Evolutionary conservation across 2,888 invertebrate genomes (phyloP).

Genomic region (Pandemis corylana): DNA sequence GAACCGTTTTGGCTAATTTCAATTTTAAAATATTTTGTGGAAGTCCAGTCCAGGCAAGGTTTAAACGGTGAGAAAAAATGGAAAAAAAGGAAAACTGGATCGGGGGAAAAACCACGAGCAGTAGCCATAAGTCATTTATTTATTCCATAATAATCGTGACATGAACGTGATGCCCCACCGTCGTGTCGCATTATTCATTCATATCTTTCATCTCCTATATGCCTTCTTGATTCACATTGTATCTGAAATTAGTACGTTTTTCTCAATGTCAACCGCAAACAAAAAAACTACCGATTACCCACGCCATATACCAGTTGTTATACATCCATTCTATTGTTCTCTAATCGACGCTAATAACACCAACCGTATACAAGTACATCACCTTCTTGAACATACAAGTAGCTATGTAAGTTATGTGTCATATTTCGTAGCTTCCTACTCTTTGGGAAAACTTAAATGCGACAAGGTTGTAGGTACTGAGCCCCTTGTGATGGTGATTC

Average conservation of each 20-base stretch:
- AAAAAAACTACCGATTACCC: slow-evolving; percentile 41
- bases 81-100: too few relatives aligned
- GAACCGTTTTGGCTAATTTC: too few relatives aligned
- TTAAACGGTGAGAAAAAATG: too few relatives aligned
- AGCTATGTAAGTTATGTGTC: slow-evolving; percentile 3
- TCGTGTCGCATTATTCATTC: not conserved
- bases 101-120: too few relatives aligned
- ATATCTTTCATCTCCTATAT: slow-evolving; percentile 3
- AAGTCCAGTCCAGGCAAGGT: too few relatives aligned
- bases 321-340: slow-evolving; percentile 63
- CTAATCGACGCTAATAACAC: slow-evolving; percentile 58
- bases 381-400: not conserved
- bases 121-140: too few relatives aligned
- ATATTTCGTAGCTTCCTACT: slow-evolving; percentile 36
- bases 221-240: slow-evolving; percentile 32
- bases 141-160: not conserved
- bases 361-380: not conserved
- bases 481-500: slow-evolving; percentile 23
- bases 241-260: slow-evolving; percentile 17
- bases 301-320: slow-evolving; percentile 41
- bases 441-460: slow-evolving; percentile 35
- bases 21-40: too few relatives aligned
- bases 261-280: slow-evolving; percentile 41
- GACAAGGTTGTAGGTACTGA: slow-evolving; percentile 27
- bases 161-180: not conserved